A percentile compares a stretch with the other conserved stretches of the same genome.
These are phyloP conservation scores for Bufo bufo DNA, from an alignment of 2,113 vertebrate species.

Conservation along the genomic window DNA sequence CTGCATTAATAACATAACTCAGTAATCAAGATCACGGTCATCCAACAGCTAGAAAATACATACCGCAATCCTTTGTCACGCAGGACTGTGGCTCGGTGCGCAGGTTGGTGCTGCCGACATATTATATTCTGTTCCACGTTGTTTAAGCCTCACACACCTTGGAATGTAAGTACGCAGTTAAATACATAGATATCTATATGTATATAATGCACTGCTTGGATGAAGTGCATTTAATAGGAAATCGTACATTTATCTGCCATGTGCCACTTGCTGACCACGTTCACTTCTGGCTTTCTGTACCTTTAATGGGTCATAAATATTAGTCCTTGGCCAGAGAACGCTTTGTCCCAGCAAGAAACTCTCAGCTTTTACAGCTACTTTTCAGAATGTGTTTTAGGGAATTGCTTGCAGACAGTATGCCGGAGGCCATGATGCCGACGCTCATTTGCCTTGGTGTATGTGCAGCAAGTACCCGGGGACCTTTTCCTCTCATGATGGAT, in stretches of 20 bases:
- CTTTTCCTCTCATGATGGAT: too few relatives aligned
- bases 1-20: conserved; percentile 31
- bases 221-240: not conserved
- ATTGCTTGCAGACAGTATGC: too few relatives aligned
- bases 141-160: not conserved
- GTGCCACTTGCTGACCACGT: not conserved
- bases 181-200: not conserved
- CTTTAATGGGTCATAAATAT: not conserved
- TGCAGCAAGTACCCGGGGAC: too few relatives aligned
- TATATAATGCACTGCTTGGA: not conserved
- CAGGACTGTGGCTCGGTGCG: not conserved
- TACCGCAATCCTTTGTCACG: conserved; percentile 25
- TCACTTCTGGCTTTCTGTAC: not conserved
- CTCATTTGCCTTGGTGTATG: too few relatives aligned
- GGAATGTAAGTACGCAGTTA: not conserved
- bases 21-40: conserved; percentile 44
- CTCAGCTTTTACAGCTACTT: too few relatives aligned
- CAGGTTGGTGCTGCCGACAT: not conserved
- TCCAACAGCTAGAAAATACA: conserved; percentile 31
- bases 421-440: too few relatives aligned
- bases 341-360: not conserved
- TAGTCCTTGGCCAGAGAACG: not conserved
- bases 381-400: too few relatives aligned
- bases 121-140: not conserved
- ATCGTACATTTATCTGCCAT: not conserved